Evolutionary conservation across 2,797 vertebrate species (phyloP).

Genomic region (Etheostoma nigrum): DNA sequence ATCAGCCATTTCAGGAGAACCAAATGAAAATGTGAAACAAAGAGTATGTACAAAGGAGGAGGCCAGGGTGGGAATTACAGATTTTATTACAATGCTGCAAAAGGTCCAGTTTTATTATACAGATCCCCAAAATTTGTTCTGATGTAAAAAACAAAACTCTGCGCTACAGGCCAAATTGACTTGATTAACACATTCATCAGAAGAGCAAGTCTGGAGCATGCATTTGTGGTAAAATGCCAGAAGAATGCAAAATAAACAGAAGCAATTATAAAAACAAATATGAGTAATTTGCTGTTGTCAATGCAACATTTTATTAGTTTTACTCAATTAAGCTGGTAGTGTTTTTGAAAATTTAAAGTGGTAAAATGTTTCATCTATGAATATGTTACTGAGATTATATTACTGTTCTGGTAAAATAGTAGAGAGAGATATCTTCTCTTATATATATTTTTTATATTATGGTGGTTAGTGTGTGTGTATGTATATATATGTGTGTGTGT

Average conservation of each 20-base stretch:
- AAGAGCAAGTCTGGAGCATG: background rate
- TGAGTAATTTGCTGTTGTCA: conserved; percentile 1
- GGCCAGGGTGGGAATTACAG: background rate
- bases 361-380: background rate
- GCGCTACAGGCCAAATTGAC: background rate
- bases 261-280: background rate
- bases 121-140: background rate
- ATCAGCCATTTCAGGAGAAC: background rate
- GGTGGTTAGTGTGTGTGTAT: no score
- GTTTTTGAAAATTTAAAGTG: background rate
- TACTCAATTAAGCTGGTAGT: background rate
- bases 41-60: background rate
- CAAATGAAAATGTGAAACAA: background rate
- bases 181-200: background rate
- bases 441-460: background rate
- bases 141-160: background rate
- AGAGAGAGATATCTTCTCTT: background rate
- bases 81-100: background rate
- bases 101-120: background rate
- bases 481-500: no score
- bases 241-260: background rate
- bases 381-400: background rate
- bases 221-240: conserved; percentile 5
- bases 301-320: background rate
- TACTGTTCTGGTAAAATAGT: background rate